Conservation (phyloP, 1,140 invertebrate species). For the Bemisia tabaci region DNA sequence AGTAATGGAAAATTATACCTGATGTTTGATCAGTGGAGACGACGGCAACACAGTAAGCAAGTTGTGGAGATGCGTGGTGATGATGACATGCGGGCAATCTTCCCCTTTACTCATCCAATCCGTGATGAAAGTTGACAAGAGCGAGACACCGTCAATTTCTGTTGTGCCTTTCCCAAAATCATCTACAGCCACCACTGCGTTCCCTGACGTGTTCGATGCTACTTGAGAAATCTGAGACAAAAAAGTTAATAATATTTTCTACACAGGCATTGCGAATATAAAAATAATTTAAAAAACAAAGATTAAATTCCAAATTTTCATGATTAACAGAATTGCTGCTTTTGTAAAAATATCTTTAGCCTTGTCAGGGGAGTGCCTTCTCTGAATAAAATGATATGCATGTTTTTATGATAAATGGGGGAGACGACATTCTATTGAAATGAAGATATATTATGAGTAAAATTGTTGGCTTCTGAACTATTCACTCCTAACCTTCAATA, state of each 20-base stretch:
- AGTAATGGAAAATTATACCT: too few species aligned
- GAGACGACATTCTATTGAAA: too few species aligned
- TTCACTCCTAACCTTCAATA: too few species aligned
- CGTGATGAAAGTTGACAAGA: slow-evolving; percentile 49
- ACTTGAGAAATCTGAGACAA: slow-evolving; percentile 6
- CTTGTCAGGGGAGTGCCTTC: too few species aligned
- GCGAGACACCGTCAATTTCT: slow-evolving; percentile 52
- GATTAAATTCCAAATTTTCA: too few species aligned
- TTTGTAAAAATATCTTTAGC: too few species aligned
- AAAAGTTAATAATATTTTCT: slow-evolving; percentile 5
- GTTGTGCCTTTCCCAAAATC: slow-evolving; percentile 85
- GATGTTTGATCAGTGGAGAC: slow-evolving; percentile 33
- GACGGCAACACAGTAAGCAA: slow-evolving; percentile 40
- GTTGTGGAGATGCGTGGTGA: slow-evolving; percentile 62
- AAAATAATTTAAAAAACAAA: slow-evolving; percentile 4
- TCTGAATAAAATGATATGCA: too few species aligned
- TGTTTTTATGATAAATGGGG: too few species aligned
- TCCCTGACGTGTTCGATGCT: slow-evolving; percentile 33
- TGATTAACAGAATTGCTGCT: too few species aligned
- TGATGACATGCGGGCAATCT: slow-evolving; percentile 55
- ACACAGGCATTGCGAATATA: background rate
- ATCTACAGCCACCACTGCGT: slow-evolving; percentile 69
- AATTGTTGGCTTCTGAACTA: too few species aligned
- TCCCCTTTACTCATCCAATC: slow-evolving; percentile 41
- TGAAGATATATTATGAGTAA: too few species aligned